Evolutionary conservation across 2,888 invertebrate species (phyloP).

Genomic region (Stegophylla sp.): DNA sequence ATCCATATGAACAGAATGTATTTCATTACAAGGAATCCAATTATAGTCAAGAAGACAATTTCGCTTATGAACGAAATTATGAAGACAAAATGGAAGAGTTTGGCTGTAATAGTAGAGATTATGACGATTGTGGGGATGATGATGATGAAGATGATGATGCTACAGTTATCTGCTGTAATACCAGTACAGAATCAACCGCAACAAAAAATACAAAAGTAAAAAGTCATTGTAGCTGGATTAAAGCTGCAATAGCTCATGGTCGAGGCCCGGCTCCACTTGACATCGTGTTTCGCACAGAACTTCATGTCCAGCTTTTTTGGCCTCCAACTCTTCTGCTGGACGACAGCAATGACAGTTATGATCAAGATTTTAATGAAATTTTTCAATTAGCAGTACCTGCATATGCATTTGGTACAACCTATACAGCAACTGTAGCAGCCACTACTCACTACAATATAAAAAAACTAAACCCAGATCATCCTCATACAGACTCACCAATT

Average conservation of each 20-base stretch:
- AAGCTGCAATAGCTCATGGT: neutral
- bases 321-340: conserved; percentile 8
- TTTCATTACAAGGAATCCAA: neutral
- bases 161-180: conserved; percentile 24
- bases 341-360: neutral
- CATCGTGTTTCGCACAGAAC: conserved; percentile 16
- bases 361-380: neutral
- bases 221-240: conserved; percentile 4
- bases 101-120: neutral
- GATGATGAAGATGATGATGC: conserved; percentile 36
- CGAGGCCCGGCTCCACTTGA: conserved; percentile 5
- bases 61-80: conserved; percentile 25
- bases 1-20: neutral
- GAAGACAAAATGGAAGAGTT: conserved; percentile 22
- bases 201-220: neutral
- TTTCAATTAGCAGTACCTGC: neutral
- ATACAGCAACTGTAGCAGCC: neutral
- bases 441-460: neutral
- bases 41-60: neutral
- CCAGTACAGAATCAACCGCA: neutral
- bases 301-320: conserved; percentile 36
- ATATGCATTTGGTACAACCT: neutral
- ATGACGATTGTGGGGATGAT: conserved; percentile 10
- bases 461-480: neutral
- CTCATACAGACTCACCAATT: neutral